phyloP scores from a whole-genome alignment of 2,888 invertebrate species.

The Ectemnius cavifrons region DNA sequence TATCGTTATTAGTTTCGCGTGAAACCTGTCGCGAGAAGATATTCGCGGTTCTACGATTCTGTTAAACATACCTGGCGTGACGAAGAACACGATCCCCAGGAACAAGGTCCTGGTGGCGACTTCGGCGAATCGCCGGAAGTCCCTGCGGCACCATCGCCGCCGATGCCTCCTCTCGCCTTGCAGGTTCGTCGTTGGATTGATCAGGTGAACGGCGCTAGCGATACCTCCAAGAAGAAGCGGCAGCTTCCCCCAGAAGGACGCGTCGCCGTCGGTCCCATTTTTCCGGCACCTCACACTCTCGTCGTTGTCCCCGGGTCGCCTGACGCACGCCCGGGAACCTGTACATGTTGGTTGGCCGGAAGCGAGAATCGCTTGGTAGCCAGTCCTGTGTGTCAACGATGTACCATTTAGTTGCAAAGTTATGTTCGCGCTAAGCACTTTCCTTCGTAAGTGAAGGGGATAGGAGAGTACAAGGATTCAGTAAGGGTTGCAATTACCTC shows the following conservation, averaged over 20 bases:
- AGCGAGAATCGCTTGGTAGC: conserved; percentile 61
- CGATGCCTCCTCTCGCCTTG: conserved; percentile 64
- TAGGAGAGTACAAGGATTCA: not conserved
- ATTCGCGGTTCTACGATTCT: not conserved
- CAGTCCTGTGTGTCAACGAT: conserved; percentile 46
- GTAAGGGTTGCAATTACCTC: conserved; percentile 54
- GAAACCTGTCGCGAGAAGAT: not conserved
- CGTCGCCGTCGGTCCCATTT: conserved; percentile 47
- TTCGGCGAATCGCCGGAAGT: conserved; percentile 71
- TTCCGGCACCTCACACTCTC: conserved; percentile 57
- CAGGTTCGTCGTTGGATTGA: conserved; percentile 22
- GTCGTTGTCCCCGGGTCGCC: conserved; percentile 53
- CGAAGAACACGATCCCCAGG: conserved; percentile 74
- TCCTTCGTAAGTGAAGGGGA: not conserved
- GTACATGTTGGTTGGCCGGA: conserved; percentile 75
- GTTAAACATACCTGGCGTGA: conserved; percentile 71
- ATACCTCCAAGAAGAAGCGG: conserved; percentile 53
- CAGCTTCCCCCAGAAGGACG: conserved; percentile 51
- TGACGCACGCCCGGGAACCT: conserved; percentile 56
- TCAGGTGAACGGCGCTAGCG: conserved; percentile 21
- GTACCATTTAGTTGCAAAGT: not conserved
- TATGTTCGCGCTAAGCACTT: not conserved
- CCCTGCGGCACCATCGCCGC: conserved; percentile 67
- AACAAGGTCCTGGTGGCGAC: conserved; percentile 72
- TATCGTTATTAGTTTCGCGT: not conserved